phyloP scores from a whole-genome alignment of 2,797 vertebrate genomes.

The Pelochelys cantorii region DNA sequence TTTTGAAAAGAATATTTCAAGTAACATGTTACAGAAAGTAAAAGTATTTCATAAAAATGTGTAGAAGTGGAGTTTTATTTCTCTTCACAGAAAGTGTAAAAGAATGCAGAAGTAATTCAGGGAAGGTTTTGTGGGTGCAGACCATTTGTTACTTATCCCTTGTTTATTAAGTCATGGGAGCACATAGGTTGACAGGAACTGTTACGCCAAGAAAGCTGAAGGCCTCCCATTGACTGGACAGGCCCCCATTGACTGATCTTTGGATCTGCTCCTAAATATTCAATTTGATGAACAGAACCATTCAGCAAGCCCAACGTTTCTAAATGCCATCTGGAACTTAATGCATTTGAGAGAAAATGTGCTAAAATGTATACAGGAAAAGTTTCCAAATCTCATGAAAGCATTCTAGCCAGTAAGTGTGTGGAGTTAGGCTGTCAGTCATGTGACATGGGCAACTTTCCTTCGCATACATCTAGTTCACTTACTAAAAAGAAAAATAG shows the following conservation, averaged over 20 bases:
- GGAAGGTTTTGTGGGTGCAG: background rate
- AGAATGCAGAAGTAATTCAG: background rate
- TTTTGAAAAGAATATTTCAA: conserved; percentile 7
- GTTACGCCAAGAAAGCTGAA: background rate
- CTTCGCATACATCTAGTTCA: background rate
- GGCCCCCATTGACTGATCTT: background rate
- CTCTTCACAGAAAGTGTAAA: background rate
- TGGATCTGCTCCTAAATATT: background rate
- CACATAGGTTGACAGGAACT: background rate
- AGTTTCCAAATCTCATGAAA: background rate
- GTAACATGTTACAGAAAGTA: background rate
- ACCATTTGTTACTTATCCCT: rapidly evolving
- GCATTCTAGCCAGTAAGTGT: background rate
- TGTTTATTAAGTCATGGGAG: background rate
- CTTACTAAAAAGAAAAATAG: background rate
- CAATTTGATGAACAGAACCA: background rate
- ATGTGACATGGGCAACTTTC: background rate
- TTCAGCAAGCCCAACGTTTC: background rate
- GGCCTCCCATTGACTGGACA: background rate
- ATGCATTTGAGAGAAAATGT: rapidly evolving
- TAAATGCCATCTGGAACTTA: background rate
- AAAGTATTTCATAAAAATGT: background rate
- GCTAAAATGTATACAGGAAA: background rate
- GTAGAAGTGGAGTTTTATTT: background rate
- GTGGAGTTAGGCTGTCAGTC: background rate